These are phyloP conservation scores for Catajapyx aquilonaris DNA, from an alignment of 1,140 invertebrate species.

Conservation along the genomic window DNA sequence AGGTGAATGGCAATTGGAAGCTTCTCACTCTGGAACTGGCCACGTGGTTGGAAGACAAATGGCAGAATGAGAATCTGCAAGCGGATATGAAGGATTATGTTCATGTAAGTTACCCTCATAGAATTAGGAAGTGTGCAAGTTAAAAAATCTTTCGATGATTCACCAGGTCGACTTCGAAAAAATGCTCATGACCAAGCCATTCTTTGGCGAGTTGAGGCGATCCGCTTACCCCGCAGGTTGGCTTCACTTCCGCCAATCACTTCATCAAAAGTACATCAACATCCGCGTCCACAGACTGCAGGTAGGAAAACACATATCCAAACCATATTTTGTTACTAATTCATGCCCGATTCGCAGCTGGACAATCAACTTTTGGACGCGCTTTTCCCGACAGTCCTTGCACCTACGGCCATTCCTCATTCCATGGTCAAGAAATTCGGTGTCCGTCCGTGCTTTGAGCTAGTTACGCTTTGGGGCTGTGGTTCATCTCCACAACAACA, in stretches of 20 bases:
- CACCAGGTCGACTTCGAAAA: constrained; percentile 51
- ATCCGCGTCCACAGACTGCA: constrained; percentile 42
- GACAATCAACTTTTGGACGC: constrained; percentile 59
- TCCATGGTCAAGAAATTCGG: constrained; percentile 22
- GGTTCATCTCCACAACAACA: constrained; percentile 17
- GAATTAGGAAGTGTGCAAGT: too few relatives aligned
- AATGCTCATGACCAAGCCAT: constrained; percentile 74
- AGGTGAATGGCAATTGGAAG: constrained; percentile 56
- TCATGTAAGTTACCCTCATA: constrained; percentile 19
- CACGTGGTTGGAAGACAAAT: constrained; percentile 62
- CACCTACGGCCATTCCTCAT: constrained; percentile 29
- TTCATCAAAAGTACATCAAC: constrained; percentile 41
- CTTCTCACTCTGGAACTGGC: constrained; percentile 48
- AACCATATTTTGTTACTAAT: constrained; percentile 1
- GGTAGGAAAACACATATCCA: constrained; percentile 18
- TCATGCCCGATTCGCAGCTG: constrained; percentile 35
- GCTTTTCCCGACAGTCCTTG: constrained; percentile 53
- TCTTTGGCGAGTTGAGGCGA: constrained; percentile 52
- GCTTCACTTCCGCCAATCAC: constrained; percentile 45
- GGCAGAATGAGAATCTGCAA: constrained; percentile 37
- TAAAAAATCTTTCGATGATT: constrained; percentile 2
- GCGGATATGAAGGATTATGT: constrained; percentile 54
- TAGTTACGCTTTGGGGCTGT: constrained; percentile 35
- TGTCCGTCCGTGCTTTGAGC: constrained; percentile 43
- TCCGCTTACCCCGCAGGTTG: constrained; percentile 53